These are phyloP conservation scores for Sinodicranocentrus sp. DNA, from an alignment of 2,888 invertebrate genomes.

Conservation along the genomic window DNA sequence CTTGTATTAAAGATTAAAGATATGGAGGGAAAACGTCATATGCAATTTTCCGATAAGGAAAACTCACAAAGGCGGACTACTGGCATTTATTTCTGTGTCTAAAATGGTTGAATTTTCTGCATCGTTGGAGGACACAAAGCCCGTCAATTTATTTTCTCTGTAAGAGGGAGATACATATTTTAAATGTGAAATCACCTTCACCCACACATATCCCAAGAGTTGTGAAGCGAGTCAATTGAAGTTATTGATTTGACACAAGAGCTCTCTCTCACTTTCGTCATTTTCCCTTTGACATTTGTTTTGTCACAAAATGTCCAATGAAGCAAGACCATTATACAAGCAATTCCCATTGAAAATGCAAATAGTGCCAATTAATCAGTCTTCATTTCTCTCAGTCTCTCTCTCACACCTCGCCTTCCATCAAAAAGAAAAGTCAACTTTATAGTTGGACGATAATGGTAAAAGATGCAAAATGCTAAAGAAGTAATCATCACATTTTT, in stretches of 20 bases:
- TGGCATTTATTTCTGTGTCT: too few species aligned
- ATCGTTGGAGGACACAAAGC: too few species aligned
- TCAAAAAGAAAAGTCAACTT: constrained; percentile 41
- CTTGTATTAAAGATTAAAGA: background rate
- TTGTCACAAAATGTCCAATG: constrained; percentile 36
- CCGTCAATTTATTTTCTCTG: too few species aligned
- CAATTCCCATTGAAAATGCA: constrained; percentile 29
- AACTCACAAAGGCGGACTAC: too few species aligned
- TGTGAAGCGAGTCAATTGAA: background rate
- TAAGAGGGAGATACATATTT: too few species aligned
- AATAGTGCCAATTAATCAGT: constrained; percentile 53
- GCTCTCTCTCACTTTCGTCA: too few species aligned
- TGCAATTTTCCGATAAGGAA: background rate
- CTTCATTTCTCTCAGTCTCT: constrained; percentile 10
- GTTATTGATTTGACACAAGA: constrained; percentile 10
- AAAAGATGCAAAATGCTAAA: constrained; percentile 42
- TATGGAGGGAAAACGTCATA: constrained; percentile 5
- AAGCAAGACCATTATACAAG: constrained; percentile 33
- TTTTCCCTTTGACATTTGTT: constrained; percentile 27
- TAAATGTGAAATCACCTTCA: too few species aligned
- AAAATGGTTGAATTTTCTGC: too few species aligned
- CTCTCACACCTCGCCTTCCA: too few species aligned
- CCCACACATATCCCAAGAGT: background rate
- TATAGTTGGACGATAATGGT: constrained; percentile 41
- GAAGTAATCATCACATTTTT: constrained; percentile 36